Evolutionary conservation across 2,888 invertebrate genomes (phyloP), one percentile per base, ranked within the genome.

Genomic region (Aradus depressus): DNA sequence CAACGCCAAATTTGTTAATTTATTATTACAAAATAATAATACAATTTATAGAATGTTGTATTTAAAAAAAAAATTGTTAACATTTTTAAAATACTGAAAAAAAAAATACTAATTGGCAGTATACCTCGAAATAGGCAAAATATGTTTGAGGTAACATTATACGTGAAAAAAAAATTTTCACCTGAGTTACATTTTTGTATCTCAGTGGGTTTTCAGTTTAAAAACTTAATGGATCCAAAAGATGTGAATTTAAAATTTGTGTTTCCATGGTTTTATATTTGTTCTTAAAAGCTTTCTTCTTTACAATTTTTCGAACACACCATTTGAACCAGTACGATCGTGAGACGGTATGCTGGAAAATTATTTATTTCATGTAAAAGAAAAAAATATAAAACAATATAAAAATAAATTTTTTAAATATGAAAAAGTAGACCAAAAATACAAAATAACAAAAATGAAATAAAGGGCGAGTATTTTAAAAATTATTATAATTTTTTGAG

Each of bases 241-340:
- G 31, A 14, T 41, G 44, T 31, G 55, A 55, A 37, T 42, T 55
- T 16, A 39, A 53, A 18, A 56, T 53, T 47, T 53, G 51, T 6
- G 43, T 57, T 34, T 58, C 55, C 6, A 61, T 49, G 26, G 50
- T 56, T 42, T 61, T 60, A 49, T 61, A 60, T 25, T 47, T 56
- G 55, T 61, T 60, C 55, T 59, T 60, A 37, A 59, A 57, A 26
- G 50, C 47, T 23, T 54, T 60, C 51, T 61, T 61, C 34, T 51
- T 56, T 49, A 50, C 55, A 8, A 60, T 37, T 12, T 47, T 51
- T 31, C 58, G 57, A 23, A 60, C 41, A 39, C 58, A 53, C 47
- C 55, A 57, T 56, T 60, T 61, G 38, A 61, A 52, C 48, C 57
- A 54, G 48, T 35, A 45, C n/a, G 60, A 60, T 34, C 59, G 53